These are phyloP conservation scores for Homarus gammarus DNA, from an alignment of 2,888 invertebrate genomes.

Conservation along the genomic window DNA sequence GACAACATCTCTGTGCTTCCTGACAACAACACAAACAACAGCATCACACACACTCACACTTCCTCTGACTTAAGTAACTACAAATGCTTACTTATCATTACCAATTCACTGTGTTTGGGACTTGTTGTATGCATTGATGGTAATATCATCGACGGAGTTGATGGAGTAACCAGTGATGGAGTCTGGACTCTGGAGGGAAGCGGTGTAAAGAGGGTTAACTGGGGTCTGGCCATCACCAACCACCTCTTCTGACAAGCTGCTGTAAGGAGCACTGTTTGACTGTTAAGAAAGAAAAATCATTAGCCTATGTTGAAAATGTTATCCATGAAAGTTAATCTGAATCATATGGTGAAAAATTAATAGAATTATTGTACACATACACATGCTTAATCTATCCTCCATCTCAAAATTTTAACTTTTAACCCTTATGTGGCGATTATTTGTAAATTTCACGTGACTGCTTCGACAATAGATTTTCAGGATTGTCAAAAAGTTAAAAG, in stretches of 20 bases:
- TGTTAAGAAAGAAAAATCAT: slow-evolving; percentile 37
- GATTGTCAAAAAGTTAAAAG: no score
- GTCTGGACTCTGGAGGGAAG: slow-evolving; percentile 87
- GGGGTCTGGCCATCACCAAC: slow-evolving; percentile 81
- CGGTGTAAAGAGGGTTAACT: slow-evolving; percentile 85
- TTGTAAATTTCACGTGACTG: no score
- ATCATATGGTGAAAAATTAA: no score
- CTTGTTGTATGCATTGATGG: slow-evolving; percentile 73
- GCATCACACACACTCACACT: neutral
- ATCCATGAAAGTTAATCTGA: no score
- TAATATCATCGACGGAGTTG: slow-evolving; percentile 76
- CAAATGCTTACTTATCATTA: slow-evolving; percentile 8
- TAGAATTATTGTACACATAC: no score
- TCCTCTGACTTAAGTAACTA: slow-evolving; percentile 6
- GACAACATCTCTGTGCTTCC: no score
- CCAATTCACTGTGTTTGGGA: slow-evolving; percentile 49
- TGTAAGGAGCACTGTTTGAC: slow-evolving; percentile 79
- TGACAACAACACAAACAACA: neutral
- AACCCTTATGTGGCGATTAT: no score
- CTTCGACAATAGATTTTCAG: no score
- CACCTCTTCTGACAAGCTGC: slow-evolving; percentile 77
- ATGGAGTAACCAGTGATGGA: slow-evolving; percentile 84
- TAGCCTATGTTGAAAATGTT: no score
- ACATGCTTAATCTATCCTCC: no score
- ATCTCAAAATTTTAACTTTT: no score